These are phyloP conservation scores for Diplodus puntazzo DNA, from an alignment of 2,797 vertebrate species.

Conservation along the genomic window DNA sequence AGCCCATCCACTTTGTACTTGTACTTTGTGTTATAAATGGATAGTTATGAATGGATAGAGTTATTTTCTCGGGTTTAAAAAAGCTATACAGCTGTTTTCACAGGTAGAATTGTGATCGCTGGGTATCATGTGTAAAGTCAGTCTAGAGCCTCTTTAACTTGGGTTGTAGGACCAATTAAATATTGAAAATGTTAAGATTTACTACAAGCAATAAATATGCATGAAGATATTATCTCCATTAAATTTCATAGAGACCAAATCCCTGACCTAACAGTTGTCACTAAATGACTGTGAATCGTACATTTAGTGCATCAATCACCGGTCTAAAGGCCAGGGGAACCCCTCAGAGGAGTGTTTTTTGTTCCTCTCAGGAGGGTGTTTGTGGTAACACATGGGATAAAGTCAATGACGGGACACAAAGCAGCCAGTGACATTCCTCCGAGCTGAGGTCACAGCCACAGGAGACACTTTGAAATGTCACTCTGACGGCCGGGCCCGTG, in stretches of 20 bases:
- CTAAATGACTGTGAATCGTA: slow-evolving; percentile 48
- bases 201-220: not conserved
- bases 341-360: slow-evolving; percentile 66
- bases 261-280: slow-evolving; percentile 40
- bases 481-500: slow-evolving; percentile 49
- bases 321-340: slow-evolving; percentile 55
- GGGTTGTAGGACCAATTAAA: not conserved
- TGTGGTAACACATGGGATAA: slow-evolving; percentile 75
- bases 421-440: slow-evolving; percentile 79
- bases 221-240: not conserved
- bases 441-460: slow-evolving; percentile 80
- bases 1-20: not conserved
- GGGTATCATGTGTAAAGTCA: not conserved
- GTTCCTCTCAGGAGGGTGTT: slow-evolving; percentile 78
- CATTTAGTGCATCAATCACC: slow-evolving; percentile 63
- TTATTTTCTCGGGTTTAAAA: not conserved
- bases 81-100: not conserved
- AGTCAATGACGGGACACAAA: slow-evolving; percentile 80
- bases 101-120: not conserved
- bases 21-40: not conserved
- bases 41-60: not conserved
- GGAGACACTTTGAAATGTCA: slow-evolving; percentile 77
- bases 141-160: not conserved
- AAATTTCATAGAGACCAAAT: slow-evolving; percentile 5
- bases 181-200: not conserved